These are phyloP conservation scores for Phrynocephalus guinanensis DNA, from an alignment of 2,797 vertebrate species.

Conservation along the genomic window DNA sequence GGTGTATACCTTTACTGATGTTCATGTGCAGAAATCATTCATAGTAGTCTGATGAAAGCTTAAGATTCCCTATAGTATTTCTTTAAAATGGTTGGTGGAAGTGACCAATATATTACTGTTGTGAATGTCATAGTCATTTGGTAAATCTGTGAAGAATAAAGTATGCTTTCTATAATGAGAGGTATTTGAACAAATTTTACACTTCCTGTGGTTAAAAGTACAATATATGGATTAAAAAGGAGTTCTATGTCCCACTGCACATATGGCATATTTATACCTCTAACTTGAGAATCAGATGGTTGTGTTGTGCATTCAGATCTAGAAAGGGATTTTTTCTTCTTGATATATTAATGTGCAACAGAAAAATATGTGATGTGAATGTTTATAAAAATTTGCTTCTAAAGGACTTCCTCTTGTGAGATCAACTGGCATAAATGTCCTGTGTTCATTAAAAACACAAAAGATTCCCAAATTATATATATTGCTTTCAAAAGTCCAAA, in stretches of 20 bases:
- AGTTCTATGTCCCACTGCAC: not conserved
- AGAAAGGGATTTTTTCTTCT: not conserved
- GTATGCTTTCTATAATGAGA: not conserved
- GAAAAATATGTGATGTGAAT: not conserved
- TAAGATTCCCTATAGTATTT: no score
- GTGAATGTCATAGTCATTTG: not conserved
- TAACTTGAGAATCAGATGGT: not conserved
- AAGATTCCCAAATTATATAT: not conserved
- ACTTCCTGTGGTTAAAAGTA: not conserved
- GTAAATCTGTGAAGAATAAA: not conserved
- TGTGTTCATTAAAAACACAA: conserved; percentile 17
- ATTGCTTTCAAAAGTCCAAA: not conserved
- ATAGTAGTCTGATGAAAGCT: not conserved
- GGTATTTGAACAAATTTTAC: not conserved
- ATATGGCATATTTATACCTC: no score
- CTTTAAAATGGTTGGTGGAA: no score
- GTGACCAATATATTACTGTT: not conserved
- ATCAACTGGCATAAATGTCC: not conserved
- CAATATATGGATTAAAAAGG: not conserved
- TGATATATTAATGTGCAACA: not conserved
- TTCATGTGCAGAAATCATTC: not conserved
- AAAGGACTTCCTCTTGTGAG: not conserved
- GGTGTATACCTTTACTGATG: not conserved
- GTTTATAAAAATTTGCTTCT: not conserved
- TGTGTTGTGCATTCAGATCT: not conserved